A percentile compares a stretch with the other conserved stretches of the same genome.
Evolutionary conservation across 2,113 vertebrate species (phyloP).

Genomic region (Myotis yumanensis): DNA sequence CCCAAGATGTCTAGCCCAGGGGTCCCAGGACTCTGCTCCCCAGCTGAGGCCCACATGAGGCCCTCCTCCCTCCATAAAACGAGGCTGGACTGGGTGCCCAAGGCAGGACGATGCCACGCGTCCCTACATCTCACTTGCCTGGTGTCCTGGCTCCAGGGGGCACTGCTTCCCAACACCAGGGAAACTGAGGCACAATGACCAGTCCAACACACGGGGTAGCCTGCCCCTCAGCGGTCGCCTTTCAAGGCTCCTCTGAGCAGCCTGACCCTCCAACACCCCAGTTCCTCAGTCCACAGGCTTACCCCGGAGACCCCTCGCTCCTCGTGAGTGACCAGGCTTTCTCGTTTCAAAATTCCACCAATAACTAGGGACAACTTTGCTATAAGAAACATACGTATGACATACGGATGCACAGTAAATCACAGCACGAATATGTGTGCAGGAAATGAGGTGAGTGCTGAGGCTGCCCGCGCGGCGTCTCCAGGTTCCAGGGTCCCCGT

Average conservation of each 20-base stretch:
- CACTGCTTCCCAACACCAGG: neutral
- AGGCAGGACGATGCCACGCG: accelerated
- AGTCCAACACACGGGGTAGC: too few relatives aligned
- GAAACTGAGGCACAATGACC: neutral
- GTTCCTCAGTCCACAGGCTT: accelerated
- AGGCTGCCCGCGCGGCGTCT: accelerated
- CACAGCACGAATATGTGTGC: accelerated
- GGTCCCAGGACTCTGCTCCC: neutral
- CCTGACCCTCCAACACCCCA: neutral
- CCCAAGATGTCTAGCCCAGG: accelerated
- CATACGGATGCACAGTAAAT: accelerated
- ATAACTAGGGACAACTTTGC: accelerated
- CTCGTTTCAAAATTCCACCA: neutral
- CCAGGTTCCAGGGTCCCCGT: neutral
- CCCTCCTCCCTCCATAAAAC: neutral
- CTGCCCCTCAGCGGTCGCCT: neutral
- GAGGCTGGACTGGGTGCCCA: neutral
- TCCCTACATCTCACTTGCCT: neutral
- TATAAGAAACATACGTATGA: neutral
- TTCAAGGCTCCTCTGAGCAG: neutral
- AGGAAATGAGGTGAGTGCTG: accelerated
- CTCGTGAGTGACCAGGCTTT: accelerated
- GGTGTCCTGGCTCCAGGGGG: too few relatives aligned
- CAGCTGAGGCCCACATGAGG: neutral
- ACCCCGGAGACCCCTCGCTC: accelerated